Evolutionary conservation across 2,113 vertebrate species (phyloP).

Genomic region (Calyptomena viridis): DNA sequence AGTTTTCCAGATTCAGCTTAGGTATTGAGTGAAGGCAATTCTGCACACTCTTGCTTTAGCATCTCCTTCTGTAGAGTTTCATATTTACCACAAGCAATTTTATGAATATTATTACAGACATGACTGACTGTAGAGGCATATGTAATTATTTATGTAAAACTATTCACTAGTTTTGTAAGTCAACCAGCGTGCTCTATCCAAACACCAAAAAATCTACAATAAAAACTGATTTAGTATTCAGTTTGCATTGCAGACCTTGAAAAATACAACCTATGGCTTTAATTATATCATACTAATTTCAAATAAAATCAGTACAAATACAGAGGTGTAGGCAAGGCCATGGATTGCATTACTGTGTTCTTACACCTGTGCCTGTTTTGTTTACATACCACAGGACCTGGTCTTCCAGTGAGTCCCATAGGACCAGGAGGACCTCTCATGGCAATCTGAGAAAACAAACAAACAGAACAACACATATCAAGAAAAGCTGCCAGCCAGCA

Average conservation of each 20-base stretch:
- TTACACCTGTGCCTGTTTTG: background rate
- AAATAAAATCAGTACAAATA: background rate
- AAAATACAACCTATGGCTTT: background rate
- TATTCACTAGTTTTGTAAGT: background rate
- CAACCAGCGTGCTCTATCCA: background rate
- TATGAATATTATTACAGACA: background rate
- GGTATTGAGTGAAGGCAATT: background rate
- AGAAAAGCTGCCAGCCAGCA: background rate
- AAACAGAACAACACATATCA: background rate
- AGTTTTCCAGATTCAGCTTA: background rate
- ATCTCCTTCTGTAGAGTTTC: background rate
- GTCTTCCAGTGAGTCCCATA: constrained; percentile 97
- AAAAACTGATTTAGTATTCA: background rate
- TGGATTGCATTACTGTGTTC: background rate
- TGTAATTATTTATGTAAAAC: background rate
- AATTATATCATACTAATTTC: background rate
- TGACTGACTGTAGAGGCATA: background rate
- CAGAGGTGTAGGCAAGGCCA: background rate
- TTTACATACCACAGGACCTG: constrained; percentile 93
- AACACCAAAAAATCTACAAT: background rate
- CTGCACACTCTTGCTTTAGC: background rate
- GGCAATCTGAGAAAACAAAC: constrained; percentile 83
- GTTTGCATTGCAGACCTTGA: background rate
- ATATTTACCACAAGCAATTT: background rate
- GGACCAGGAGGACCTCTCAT: constrained; percentile 94